Evolutionary conservation across 2,797 vertebrate species (phyloP), one percentile per base, ranked within the genome.

Genomic region (Pampus argenteus): DNA sequence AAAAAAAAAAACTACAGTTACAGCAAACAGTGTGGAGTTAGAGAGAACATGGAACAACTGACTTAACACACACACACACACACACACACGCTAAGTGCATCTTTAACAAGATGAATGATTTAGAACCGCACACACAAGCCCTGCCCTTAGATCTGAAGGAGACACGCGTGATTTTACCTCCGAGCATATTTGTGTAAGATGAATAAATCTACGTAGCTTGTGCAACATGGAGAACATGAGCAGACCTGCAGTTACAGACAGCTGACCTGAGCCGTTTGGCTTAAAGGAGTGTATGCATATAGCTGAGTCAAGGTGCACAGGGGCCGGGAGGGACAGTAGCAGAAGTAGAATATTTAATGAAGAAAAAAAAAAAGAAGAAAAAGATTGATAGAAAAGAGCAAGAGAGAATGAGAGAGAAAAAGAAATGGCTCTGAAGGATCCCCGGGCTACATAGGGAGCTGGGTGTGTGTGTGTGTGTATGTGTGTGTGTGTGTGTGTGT

Each of bases 381-480:
- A 75, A 79, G 62, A 76, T 13, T 72, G 73, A 76, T 18, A 65
- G 65, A 60, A 76, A 69, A 73, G 56, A 81, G 48, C 26, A 25
- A 48, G 78, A 72, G 61, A 72, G 74, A 79, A 78, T 29, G 58
- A 81, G 76, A 83, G 62, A 60, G 69, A 48, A 74, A 66, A 69
- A 66, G 60, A 42, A 61, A 64, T 58, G 78, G 90, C 83, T 88
- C 91, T 52, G 85, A 87, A 93, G 94, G 94, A 87, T 93, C 94
- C 88, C 91, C 72, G 49, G 94, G 93, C 91, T 87, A 82, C 81
- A 75, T 49, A 67, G 94, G 91, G 90, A 93, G 89, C 82, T 70
- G 90, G 91, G 91, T 93, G 79, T 78, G 76, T 47, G 40, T 17
- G 36, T 38, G 36, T 13, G 13, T 93, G 79, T 78, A 74, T 45